phyloP scores from a whole-genome alignment of 2,888 invertebrate species.

The Xylocampa areola region DNA sequence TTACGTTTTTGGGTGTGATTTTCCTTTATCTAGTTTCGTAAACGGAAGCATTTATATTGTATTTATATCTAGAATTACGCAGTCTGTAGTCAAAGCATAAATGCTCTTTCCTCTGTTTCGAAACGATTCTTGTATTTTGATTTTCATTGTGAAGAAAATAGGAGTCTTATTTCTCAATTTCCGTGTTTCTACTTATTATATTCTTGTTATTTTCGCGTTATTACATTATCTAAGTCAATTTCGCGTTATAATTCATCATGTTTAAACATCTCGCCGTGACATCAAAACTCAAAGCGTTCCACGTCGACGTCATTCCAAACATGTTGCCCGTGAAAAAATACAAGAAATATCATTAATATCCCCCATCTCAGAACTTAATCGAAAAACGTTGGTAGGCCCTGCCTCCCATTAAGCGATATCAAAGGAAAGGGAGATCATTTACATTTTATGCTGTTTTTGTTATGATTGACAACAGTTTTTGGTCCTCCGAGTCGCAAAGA shows the following conservation, averaged over 20 bases:
- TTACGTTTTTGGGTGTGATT: constrained; percentile 5
- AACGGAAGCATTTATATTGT: too few relatives aligned
- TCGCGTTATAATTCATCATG: too few relatives aligned
- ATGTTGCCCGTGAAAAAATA: constrained; percentile 2
- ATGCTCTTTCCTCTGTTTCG: too few relatives aligned
- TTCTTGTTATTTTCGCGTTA: too few relatives aligned
- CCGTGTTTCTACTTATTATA: too few relatives aligned
- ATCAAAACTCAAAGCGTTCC: neutral
- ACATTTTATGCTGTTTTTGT: constrained; percentile 34
- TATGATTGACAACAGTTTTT: constrained; percentile 29
- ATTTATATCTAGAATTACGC: too few relatives aligned
- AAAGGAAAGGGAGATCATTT: constrained; percentile 34
- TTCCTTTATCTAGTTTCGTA: constrained; percentile 1
- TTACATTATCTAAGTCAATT: too few relatives aligned
- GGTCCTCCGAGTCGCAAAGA: constrained; percentile 17
- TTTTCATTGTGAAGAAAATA: too few relatives aligned
- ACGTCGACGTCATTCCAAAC: neutral
- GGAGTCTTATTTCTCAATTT: too few relatives aligned
- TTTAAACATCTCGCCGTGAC: too few relatives aligned
- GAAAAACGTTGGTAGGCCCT: constrained; percentile 8
- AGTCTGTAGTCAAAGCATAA: too few relatives aligned
- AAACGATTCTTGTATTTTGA: too few relatives aligned
- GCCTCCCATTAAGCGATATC: constrained; percentile 20
- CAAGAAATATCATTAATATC: constrained; percentile 1
- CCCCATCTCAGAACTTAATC: constrained; percentile 9